Evolutionary conservation across 2,113 vertebrate species (phyloP).

Genomic region (Micromys minutus): DNA sequence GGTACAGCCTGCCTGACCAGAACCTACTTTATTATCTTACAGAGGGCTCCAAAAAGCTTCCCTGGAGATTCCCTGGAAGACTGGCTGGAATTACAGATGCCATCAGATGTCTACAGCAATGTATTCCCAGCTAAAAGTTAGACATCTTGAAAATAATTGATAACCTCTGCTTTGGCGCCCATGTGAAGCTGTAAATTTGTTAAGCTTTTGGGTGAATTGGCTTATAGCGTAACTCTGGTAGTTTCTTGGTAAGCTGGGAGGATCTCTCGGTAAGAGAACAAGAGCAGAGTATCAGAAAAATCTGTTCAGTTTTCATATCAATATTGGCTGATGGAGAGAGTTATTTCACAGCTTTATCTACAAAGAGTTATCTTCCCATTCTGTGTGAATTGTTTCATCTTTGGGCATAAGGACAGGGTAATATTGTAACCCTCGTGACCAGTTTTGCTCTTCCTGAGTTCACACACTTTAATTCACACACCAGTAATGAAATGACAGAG

Average conservation of each 20-base stretch:
- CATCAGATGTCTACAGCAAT: constrained; percentile 66
- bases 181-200: constrained; percentile 81
- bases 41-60: constrained; percentile 73
- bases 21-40: constrained; percentile 75
- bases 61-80: constrained; percentile 61
- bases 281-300: constrained; percentile 73
- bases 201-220: constrained; percentile 77
- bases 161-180: constrained; percentile 72
- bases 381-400: background rate
- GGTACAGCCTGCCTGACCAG: constrained; percentile 55
- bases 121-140: constrained; percentile 73
- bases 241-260: constrained; percentile 79
- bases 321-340: constrained; percentile 40
- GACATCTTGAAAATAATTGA: constrained; percentile 80
- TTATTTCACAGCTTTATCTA: constrained; percentile 38
- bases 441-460: background rate
- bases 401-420: background rate
- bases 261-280: constrained; percentile 61
- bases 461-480: background rate
- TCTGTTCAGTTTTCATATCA: constrained; percentile 74
- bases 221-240: constrained; percentile 76
- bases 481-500: background rate
- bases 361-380: background rate
- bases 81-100: constrained; percentile 69
- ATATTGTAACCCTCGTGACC: background rate